Percentiles rank a stretch among this genome's conserved stretches.
These are phyloP conservation scores for Nymphicus hollandicus DNA, from an alignment of 2,113 vertebrate genomes.

Conservation along the genomic window DNA sequence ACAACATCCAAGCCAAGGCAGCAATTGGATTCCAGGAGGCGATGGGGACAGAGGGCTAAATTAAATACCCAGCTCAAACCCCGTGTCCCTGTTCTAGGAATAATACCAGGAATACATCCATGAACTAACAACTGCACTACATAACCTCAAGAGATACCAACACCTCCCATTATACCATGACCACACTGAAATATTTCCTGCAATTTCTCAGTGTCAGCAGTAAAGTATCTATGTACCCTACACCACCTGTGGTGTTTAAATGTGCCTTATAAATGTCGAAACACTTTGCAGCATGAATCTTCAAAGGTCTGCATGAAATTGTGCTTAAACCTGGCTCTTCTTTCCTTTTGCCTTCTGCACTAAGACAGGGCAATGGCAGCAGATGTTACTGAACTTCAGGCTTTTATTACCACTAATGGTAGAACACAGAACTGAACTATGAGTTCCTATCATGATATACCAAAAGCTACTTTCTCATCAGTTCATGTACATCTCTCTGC, in stretches of 20 bases:
- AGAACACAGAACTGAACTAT: not conserved
- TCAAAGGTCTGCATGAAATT: not conserved
- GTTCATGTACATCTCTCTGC: not conserved
- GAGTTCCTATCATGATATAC: not conserved
- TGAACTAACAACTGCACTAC: not conserved
- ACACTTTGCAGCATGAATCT: not conserved
- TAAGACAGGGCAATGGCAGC: not conserved
- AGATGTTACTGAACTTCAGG: not conserved
- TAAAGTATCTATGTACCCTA: not conserved
- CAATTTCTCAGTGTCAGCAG: not conserved
- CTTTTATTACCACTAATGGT: not conserved
- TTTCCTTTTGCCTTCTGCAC: not conserved
- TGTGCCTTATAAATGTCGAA: not conserved
- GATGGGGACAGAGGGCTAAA: not conserved
- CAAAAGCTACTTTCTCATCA: not conserved
- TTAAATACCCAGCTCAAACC: not conserved
- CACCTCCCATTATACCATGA: not conserved
- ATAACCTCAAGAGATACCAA: not conserved
- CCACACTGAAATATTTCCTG: slow-evolving; percentile 10
- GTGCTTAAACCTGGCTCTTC: not conserved
- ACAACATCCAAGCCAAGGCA: not conserved
- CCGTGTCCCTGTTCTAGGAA: not conserved
- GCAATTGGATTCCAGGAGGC: not conserved
- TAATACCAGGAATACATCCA: not conserved
- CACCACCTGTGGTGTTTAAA: slow-evolving; percentile 7